A percentile compares a stretch with the other conserved stretches of the same genome.
Evolutionary conservation across 2,888 invertebrate genomes (phyloP).

Genomic region (Amphipyra berbera): DNA sequence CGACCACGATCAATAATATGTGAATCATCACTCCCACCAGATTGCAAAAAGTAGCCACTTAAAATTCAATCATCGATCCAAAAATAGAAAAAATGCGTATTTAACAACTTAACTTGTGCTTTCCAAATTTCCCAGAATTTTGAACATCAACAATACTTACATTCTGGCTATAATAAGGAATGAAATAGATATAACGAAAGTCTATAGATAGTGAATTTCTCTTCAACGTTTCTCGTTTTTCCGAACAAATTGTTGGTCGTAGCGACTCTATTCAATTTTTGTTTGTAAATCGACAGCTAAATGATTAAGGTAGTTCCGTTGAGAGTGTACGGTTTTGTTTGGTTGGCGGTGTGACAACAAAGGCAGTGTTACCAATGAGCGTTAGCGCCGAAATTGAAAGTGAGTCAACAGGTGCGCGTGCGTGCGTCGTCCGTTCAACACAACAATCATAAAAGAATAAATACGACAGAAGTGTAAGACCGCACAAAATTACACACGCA

Average conservation of each 20-base stretch:
- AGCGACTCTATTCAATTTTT: conserved; percentile 35
- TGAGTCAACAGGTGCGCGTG: conserved; percentile 70
- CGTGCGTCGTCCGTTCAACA: conserved; percentile 56
- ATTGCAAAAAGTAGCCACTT: conserved; percentile 16
- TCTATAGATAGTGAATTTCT: conserved; percentile 27
- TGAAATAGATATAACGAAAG: conserved; percentile 17
- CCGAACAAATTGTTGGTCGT: conserved; percentile 26
- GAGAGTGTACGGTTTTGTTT: conserved; percentile 45
- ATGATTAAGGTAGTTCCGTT: conserved; percentile 38
- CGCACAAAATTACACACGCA: conserved; percentile 52
- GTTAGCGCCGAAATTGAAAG: conserved; percentile 79
- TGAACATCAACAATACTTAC: conserved; percentile 10
- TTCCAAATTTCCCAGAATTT: conserved; percentile 18
- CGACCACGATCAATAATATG: conserved; percentile 30
- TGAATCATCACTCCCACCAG: conserved; percentile 11
- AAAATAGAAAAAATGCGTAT: conserved; percentile 18
- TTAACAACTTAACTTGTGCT: conserved; percentile 7
- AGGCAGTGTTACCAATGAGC: conserved; percentile 65
- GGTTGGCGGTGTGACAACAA: conserved; percentile 66
- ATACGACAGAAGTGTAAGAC: conserved; percentile 50
- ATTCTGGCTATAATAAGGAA: conserved; percentile 11
- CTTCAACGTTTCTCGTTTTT: conserved; percentile 41
- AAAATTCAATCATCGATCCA: conserved; percentile 15
- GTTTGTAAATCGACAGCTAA: conserved; percentile 45
- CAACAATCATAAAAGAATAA: conserved; percentile 51